These are phyloP conservation scores for Myotis lucifugus DNA, from an alignment of 2,113 vertebrate species.

Conservation along the genomic window DNA sequence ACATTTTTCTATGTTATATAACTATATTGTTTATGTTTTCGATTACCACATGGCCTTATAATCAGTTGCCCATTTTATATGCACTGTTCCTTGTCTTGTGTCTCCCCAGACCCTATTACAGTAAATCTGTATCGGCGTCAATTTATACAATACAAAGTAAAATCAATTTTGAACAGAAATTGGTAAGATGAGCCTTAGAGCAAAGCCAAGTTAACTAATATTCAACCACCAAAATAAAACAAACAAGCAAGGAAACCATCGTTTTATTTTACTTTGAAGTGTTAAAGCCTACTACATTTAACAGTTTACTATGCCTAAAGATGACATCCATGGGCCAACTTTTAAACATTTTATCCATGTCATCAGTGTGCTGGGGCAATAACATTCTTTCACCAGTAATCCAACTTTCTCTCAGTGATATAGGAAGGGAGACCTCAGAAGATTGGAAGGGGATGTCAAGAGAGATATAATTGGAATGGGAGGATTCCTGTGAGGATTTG, in stretches of 20 bases:
- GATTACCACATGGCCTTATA: neutral
- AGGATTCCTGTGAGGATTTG: neutral
- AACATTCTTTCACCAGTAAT: neutral
- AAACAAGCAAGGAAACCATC: neutral
- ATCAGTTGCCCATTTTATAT: neutral
- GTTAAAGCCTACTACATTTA: neutral
- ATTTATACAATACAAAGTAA: neutral
- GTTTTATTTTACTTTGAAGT: neutral
- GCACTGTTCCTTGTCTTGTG: neutral
- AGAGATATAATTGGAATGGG: neutral
- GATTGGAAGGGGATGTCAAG: rapidly evolving
- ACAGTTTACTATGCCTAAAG: neutral
- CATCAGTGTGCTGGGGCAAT: neutral
- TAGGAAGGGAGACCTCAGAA: rapidly evolving
- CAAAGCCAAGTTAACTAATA: neutral
- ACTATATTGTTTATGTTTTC: neutral
- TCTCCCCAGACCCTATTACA: neutral
- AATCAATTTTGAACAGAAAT: neutral
- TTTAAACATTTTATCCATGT: neutral
- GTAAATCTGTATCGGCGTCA: neutral
- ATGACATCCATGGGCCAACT: neutral
- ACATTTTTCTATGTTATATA: neutral
- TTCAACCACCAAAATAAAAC: neutral
- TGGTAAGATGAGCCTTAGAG: neutral
- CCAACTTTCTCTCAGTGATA: neutral